Evolutionary conservation across 1,140 invertebrate genomes (phyloP).

Genomic region (Dufourea novaeangliae): DNA sequence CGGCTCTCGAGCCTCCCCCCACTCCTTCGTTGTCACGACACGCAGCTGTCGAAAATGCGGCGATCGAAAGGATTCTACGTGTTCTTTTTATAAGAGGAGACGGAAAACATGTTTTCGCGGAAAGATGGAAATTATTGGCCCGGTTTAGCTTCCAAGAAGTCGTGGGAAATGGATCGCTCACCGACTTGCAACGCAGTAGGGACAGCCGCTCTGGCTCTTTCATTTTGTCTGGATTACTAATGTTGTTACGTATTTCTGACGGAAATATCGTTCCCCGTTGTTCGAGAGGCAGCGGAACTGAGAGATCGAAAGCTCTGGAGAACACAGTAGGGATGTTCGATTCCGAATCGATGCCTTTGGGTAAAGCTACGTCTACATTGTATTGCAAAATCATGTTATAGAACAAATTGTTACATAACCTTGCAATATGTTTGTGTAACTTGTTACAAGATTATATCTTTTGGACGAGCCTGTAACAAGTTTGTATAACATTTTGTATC

Average conservation of each 20-base stretch:
- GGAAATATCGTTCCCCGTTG: neutral
- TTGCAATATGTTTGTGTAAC: too few relatives aligned
- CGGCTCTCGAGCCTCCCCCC: too few relatives aligned
- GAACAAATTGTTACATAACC: too few relatives aligned
- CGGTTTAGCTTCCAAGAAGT: neutral
- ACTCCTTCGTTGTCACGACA: neutral
- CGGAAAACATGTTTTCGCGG: slow-evolving; percentile 11
- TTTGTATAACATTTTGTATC: too few relatives aligned
- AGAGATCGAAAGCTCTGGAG: slow-evolving; percentile 63
- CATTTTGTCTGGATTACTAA: neutral
- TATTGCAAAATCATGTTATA: too few relatives aligned
- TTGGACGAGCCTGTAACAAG: too few relatives aligned
- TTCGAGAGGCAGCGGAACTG: slow-evolving; percentile 50
- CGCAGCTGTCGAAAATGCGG: neutral
- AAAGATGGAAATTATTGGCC: neutral
- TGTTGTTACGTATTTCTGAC: slow-evolving; percentile 14
- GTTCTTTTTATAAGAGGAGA: too few relatives aligned
- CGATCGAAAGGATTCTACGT: too few relatives aligned
- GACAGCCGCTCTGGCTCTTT: neutral
- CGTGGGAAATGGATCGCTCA: neutral
- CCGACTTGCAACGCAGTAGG: neutral
- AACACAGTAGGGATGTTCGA: neutral
- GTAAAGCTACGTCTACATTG: too few relatives aligned
- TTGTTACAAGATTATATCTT: too few relatives aligned
- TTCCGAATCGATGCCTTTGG: too few relatives aligned